A percentile compares a stretch with the other conserved stretches of the same genome.
phyloP scores from a whole-genome alignment of 2,113 vertebrate species.

The Eidolon helvum region DNA sequence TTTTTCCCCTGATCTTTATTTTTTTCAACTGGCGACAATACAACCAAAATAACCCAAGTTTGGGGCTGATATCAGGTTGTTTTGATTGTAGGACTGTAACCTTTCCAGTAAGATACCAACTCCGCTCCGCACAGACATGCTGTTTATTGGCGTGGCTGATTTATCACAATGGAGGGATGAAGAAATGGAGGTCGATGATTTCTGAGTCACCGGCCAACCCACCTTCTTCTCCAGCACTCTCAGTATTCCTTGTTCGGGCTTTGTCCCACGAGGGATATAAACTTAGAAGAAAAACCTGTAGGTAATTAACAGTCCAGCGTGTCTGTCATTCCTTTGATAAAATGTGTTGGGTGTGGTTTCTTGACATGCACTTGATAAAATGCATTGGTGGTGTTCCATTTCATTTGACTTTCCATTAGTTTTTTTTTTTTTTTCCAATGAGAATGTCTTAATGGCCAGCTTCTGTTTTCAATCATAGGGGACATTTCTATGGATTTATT shows the following conservation, averaged over 20 bases:
- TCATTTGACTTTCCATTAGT: conserved; percentile 71
- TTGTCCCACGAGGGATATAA: neutral
- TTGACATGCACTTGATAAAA: conserved; percentile 72
- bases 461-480: conserved; percentile 79
- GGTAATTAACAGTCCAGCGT: conserved; percentile 68
- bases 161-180: neutral
- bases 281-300: conserved; percentile 71
- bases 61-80: neutral
- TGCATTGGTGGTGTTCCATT: conserved; percentile 62
- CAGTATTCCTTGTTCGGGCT: neutral
- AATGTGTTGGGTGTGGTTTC: conserved; percentile 76
- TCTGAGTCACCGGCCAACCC: neutral
- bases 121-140: neutral
- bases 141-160: neutral
- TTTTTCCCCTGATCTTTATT: neutral
- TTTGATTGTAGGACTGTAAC: neutral
- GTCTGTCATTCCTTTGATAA: conserved; percentile 76
- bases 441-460: conserved; percentile 69
- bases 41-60: neutral
- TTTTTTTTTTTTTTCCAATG: neutral
- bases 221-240: neutral
- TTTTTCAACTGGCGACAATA: neutral
- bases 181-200: neutral
- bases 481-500: conserved; percentile 75
- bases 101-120: neutral